Conservation (phyloP, 2,797 vertebrate genomes). For the Neostethus bicornis region DNA sequence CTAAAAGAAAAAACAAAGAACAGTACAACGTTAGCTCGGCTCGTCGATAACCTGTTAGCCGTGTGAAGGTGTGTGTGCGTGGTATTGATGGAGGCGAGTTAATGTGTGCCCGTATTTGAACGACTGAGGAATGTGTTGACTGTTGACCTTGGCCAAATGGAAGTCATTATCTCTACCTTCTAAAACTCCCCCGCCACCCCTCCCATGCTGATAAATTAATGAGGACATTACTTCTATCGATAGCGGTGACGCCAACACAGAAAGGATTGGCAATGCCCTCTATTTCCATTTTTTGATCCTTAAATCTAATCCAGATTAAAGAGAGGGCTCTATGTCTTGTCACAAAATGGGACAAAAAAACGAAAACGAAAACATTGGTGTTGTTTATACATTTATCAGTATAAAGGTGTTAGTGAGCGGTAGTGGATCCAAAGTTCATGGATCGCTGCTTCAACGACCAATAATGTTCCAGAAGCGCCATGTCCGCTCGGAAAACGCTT, state of each 20-base stretch:
- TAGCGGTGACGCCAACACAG: conserved; percentile 59
- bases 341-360: no score
- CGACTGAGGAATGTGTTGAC: conserved; percentile 78
- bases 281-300: no score
- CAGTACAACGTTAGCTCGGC: conserved; percentile 20
- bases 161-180: conserved; percentile 68
- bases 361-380: no score
- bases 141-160: conserved; percentile 80
- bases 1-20: neutral
- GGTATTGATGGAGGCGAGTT: conserved; percentile 57
- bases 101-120: conserved; percentile 77
- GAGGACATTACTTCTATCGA: conserved; percentile 67
- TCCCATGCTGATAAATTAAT: conserved; percentile 73
- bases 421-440: no score
- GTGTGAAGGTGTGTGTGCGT: conserved; percentile 13
- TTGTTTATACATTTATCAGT: no score
- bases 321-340: neutral
- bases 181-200: conserved; percentile 26
- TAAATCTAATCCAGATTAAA: no score
- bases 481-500: no score
- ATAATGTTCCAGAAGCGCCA: no score
- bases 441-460: no score
- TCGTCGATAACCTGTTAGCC: conserved; percentile 23
- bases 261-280: neutral
- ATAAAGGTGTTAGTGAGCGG: no score